phyloP scores from a whole-genome alignment of 2,113 vertebrate species.

The Regulus satrapa region DNA sequence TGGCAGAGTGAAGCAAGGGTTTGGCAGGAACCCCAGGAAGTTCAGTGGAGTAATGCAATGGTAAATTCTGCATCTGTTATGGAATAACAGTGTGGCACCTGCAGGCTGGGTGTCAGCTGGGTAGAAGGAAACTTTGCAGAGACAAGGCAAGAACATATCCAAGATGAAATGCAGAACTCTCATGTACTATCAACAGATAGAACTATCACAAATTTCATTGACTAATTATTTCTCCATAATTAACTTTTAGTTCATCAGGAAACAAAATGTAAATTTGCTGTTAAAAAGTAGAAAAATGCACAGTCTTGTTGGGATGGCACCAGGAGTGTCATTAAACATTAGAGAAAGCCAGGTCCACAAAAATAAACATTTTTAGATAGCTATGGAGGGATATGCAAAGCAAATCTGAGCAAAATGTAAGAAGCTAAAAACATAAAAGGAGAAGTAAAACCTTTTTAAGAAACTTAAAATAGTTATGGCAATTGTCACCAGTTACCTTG shows the following conservation, averaged over 20 bases:
- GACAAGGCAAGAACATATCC: neutral
- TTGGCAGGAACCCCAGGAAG: neutral
- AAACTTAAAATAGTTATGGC: neutral
- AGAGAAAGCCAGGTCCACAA: neutral
- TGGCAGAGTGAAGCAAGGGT: neutral
- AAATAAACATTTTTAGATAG: neutral
- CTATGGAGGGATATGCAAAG: neutral
- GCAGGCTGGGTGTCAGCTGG: accelerated
- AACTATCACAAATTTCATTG: neutral
- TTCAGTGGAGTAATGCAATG: neutral
- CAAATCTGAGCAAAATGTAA: neutral
- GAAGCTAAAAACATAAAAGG: neutral
- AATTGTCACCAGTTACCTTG: neutral
- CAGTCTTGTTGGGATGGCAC: neutral
- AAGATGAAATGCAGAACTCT: neutral
- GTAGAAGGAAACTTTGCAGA: neutral
- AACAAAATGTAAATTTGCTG: neutral
- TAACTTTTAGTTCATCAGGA: neutral
- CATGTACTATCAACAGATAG: neutral
- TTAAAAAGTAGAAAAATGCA: neutral
- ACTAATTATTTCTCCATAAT: neutral
- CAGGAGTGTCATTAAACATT: neutral
- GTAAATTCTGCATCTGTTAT: neutral
- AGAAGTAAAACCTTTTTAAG: neutral
- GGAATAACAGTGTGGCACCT: neutral